Conservation (phyloP, 2,113 vertebrate species). For the Tilapia sparmanii region DNA sequence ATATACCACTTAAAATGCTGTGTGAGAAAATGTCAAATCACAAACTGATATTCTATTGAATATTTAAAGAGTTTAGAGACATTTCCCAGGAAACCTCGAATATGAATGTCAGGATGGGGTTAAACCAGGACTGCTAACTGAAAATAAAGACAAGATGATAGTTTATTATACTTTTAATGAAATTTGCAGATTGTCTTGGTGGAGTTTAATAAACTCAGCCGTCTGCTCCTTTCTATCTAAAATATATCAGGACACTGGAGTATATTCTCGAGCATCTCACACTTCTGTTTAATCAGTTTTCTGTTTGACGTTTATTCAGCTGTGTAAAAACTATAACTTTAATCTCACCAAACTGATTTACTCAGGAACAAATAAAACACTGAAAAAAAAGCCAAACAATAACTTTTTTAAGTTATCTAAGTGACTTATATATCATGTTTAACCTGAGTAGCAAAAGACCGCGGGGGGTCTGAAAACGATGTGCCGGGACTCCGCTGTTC, state of each 20-base stretch:
- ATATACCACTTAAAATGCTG: background rate
- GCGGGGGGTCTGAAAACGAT: too few species aligned
- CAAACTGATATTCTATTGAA: background rate
- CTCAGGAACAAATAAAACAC: background rate
- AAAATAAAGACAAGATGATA: background rate
- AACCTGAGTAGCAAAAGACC: too few species aligned
- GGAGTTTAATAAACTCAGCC: fast-evolving
- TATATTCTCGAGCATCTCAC: background rate
- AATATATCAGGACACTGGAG: background rate
- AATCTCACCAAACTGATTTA: background rate
- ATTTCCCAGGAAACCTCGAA: background rate
- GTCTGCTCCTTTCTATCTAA: fast-evolving
- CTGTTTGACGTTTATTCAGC: fast-evolving
- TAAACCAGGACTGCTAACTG: background rate
- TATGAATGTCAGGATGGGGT: background rate
- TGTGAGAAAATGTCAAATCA: background rate
- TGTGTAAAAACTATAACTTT: background rate
- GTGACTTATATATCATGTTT: background rate
- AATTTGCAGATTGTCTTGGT: background rate
- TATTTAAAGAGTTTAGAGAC: background rate
- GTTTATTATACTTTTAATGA: background rate
- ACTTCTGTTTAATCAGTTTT: fast-evolving
- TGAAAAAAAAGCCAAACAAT: background rate
- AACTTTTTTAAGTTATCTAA: background rate
- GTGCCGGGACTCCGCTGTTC: too few species aligned